Conservation (phyloP, 2,797 vertebrate genomes). For the Ctenopoma multispine region DNA sequence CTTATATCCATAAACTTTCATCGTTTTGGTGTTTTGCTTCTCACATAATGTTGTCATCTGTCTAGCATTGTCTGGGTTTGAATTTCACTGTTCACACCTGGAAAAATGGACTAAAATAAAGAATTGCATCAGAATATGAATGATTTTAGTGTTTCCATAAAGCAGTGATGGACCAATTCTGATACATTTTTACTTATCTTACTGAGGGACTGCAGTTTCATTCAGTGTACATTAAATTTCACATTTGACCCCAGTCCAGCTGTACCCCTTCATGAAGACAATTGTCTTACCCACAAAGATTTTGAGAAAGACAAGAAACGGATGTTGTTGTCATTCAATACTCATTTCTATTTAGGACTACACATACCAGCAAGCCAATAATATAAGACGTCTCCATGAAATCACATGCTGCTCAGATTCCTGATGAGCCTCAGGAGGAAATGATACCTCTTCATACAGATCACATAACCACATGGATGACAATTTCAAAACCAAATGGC, state of each 20-base stretch:
- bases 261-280: conserved; percentile 13
- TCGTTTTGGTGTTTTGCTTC: conserved; percentile 1
- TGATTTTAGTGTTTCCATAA: not conserved
- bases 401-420: conserved; percentile 47
- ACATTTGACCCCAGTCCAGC: conserved; percentile 1
- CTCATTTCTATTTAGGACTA: conserved; percentile 53
- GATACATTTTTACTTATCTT: no score
- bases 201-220: no score
- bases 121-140: not conserved
- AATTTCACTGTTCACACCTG: no score
- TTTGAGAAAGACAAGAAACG: conserved; percentile 43
- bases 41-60: not conserved
- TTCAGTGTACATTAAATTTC: no score
- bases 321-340: conserved; percentile 53
- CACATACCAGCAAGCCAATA: conserved; percentile 62
- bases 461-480: conserved; percentile 33
- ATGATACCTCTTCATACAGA: conserved; percentile 30
- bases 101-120: conserved; percentile 1
- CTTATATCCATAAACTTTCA: not conserved
- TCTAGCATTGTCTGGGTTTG: no score
- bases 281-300: conserved; percentile 24
- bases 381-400: conserved; percentile 54
- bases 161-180: no score
- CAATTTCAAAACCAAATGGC: conserved; percentile 48
- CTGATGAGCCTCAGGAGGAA: conserved; percentile 11